Evolutionary conservation across 2,888 invertebrate genomes (phyloP), one percentile per base, ranked within the genome.

Genomic region (Dioctria rufipes): DNA sequence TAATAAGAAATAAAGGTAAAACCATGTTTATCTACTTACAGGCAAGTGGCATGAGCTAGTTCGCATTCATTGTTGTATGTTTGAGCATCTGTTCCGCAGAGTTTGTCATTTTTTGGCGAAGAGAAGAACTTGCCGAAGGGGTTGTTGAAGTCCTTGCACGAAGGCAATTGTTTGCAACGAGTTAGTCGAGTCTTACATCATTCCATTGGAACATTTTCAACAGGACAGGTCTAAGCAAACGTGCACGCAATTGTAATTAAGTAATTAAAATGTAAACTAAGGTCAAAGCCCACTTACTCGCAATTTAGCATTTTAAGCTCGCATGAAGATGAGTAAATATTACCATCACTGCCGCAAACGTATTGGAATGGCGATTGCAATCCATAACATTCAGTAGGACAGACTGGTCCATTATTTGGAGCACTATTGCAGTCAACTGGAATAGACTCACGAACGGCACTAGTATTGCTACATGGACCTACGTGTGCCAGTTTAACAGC

Each of bases 71-170:
- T 96, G 83, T 92, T 91, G 90, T 97, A 97, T 0, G 95, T 95
- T 83, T 92, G 93, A 13, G 96, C 96, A 86, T 97, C 96, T 5
- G 96, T 96, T 2, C 96, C 97, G 85, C 97, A 97, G n/a, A 96
- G 93, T 2, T 95, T 95, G 87, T 95, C 95, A 37, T 90, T 88
- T 43, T 94, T 93, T 51, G 87, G 88, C 5, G 92, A 92, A 69
- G 91, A 90, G 83, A 87, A 89, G 82, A 89, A 90, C 61, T 91
- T 90, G 49, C 88, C 88, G 25, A 87, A 88, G 42, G 88, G 84
- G 82, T 87, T 88, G 81, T 88, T 88, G 13, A 88, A 88, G 80
- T 89, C 89, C 83, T 89, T 88, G 85, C 94, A 94, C 83, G 94
- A 93, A 82, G 93, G 92, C 78, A 92, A 90, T 86, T 95, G 95